Base-by-base conservation (phyloP, 1,140 invertebrate species). In the Palaemon carinicauda region DNA sequence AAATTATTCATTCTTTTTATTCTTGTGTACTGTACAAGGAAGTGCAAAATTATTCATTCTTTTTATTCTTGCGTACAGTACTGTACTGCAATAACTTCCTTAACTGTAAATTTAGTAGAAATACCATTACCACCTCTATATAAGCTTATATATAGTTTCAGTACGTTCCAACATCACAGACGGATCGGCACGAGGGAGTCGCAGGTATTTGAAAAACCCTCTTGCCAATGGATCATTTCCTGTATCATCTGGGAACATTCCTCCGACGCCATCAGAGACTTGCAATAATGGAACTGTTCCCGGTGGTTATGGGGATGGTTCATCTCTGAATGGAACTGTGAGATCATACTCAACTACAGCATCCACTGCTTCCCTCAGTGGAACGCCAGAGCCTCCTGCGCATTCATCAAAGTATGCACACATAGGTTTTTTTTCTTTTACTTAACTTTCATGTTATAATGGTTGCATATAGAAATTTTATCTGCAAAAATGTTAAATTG, bases 161-260 rank as follows among this genome's bases (percentile, higher is more conserved):
- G 74, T 85, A 27, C 53, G 77, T 33, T 85, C 82, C 14, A 31
- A 52, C 51, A 9, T 24, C 27, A 31, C n/a, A 51, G 80, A 54
- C 19, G 69, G 54, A 7, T 81, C 78, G 9, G 56, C 60, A 10
- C 78, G 29, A 7, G 60, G 85, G 12, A 80, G 79, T 31, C 85
- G 60, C 4, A 69, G 79, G 14, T 87, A 87, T 74, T 33, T 77
- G 54, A 81, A 51, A 15, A 81, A 82, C 51, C 85, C 85, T 7
- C 53, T 81, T 12, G 79, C 33, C n/a, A 87, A 81, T 60, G 85
- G 85, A n/a, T 85, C 74, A 17, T 53, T 85, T 17, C 83, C 83
- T 2, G 80, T 53, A 1, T 24, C 69, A 12, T 71, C 80, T 3
- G 9, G 21, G 1, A 33, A 14, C 24, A 54, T 50, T 51, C 53